Conservation (phyloP, 2,888 invertebrate species). For the Nineta flava region DNA sequence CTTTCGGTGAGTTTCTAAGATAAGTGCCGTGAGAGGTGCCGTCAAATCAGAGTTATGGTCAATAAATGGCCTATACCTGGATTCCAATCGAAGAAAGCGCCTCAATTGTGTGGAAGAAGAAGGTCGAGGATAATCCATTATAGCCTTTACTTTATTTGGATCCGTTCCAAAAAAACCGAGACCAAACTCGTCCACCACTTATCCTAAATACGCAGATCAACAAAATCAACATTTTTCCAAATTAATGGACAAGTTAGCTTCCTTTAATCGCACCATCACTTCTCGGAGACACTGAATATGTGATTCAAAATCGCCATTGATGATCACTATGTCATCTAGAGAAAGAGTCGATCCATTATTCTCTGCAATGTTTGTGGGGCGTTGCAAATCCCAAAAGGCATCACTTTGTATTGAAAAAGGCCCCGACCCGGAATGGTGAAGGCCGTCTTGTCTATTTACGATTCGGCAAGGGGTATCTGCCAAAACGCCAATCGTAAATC, state of each 20-base stretch:
- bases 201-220: conserved; percentile 15
- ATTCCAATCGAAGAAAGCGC: conserved; percentile 17
- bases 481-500: not conserved
- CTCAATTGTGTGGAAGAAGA: conserved; percentile 13
- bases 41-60: conserved; percentile 12
- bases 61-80: conserved; percentile 18
- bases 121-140: conserved; percentile 11
- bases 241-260: not conserved
- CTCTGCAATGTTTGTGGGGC: conserved; percentile 13
- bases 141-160: conserved; percentile 7
- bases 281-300: too few relatives aligned
- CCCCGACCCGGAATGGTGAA: not conserved
- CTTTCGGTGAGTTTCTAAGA: not conserved
- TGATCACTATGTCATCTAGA: conserved; percentile 13
- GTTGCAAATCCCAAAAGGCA: too few relatives aligned
- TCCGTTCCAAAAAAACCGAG: conserved; percentile 12
- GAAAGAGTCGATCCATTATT: conserved; percentile 11
- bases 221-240: conserved; percentile 12
- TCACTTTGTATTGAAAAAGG: conserved; percentile 2
- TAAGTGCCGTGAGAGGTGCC: conserved; percentile 12
- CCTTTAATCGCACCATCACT: conserved; percentile 5
- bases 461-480: not conserved
- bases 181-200: conserved; percentile 15
- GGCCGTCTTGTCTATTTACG: not conserved
- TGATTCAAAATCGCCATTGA: conserved; percentile 11